Conservation (phyloP, 1,140 invertebrate genomes). For the Macrotrachela quadricornifera region DNA sequence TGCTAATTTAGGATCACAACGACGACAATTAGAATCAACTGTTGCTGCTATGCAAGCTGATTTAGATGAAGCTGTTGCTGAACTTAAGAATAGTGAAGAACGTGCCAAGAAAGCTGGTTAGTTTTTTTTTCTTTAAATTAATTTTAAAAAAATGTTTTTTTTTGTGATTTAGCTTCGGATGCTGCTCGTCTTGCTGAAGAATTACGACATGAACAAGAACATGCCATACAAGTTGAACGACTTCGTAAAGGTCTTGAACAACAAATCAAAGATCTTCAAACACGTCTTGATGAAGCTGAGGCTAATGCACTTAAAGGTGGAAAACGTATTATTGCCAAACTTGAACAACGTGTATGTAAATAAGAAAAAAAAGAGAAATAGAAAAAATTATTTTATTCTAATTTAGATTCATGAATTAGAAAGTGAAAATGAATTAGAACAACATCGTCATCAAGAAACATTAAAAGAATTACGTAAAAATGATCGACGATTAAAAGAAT, state of each 20-base stretch:
- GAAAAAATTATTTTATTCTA: background rate
- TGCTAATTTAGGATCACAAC: slow-evolving; percentile 68
- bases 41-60: slow-evolving; percentile 71
- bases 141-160: slow-evolving; percentile 61
- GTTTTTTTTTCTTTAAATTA: slow-evolving; percentile 81
- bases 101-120: slow-evolving; percentile 66
- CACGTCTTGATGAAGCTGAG: slow-evolving; percentile 81
- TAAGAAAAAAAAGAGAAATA: background rate
- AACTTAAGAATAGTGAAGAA: slow-evolving; percentile 83
- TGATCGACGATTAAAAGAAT: slow-evolving; percentile 44
- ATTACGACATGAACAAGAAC: slow-evolving; percentile 54
- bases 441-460: slow-evolving; percentile 65
- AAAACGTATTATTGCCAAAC: slow-evolving; percentile 48
- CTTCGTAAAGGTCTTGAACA: slow-evolving; percentile 82
- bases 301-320: slow-evolving; percentile 88
- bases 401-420: slow-evolving; percentile 50
- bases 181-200: slow-evolving; percentile 88
- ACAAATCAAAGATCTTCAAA: slow-evolving; percentile 93
- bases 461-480: slow-evolving; percentile 47
- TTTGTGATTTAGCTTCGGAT: slow-evolving; percentile 56
- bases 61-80: slow-evolving; percentile 23
- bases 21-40: slow-evolving; percentile 94
- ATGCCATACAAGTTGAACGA: slow-evolving; percentile 89
- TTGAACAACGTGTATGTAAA: slow-evolving; percentile 32
- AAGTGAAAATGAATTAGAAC: slow-evolving; percentile 87